These are phyloP conservation scores for Crocodylus rhombifer DNA, from an alignment of 2,797 vertebrate species.

Conservation along the genomic window DNA sequence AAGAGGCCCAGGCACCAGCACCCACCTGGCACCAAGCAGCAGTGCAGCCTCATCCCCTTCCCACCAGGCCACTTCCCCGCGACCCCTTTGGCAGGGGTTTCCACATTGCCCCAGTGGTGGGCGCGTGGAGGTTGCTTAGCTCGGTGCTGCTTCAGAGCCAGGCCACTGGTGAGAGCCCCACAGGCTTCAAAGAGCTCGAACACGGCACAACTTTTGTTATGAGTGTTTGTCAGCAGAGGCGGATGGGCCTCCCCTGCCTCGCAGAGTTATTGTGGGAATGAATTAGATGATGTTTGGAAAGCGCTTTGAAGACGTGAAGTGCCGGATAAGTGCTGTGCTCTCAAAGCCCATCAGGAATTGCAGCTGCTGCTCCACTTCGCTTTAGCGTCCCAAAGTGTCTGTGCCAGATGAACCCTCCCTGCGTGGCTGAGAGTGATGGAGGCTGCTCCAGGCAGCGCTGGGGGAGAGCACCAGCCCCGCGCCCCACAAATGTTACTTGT, in stretches of 20 bases:
- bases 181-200: accelerated
- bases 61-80: neutral
- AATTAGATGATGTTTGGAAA: conserved; percentile 37
- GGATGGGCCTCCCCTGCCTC: neutral
- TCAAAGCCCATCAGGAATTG: neutral
- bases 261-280: neutral
- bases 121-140: neutral
- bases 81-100: neutral
- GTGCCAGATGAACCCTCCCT: neutral
- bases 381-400: neutral
- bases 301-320: conserved; percentile 31
- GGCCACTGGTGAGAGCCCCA: neutral
- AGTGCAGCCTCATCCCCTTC: neutral
- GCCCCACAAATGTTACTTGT: too few species aligned
- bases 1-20: neutral
- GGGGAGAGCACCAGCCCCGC: neutral
- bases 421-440: neutral
- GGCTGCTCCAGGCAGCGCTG: neutral
- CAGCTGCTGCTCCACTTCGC: neutral
- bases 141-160: neutral
- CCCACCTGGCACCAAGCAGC: neutral
- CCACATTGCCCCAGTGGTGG: neutral
- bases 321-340: neutral
- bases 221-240: neutral
- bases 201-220: accelerated